Evolutionary conservation across 2,113 vertebrate species (phyloP).

Genomic region (Bostrychus sinensis): DNA sequence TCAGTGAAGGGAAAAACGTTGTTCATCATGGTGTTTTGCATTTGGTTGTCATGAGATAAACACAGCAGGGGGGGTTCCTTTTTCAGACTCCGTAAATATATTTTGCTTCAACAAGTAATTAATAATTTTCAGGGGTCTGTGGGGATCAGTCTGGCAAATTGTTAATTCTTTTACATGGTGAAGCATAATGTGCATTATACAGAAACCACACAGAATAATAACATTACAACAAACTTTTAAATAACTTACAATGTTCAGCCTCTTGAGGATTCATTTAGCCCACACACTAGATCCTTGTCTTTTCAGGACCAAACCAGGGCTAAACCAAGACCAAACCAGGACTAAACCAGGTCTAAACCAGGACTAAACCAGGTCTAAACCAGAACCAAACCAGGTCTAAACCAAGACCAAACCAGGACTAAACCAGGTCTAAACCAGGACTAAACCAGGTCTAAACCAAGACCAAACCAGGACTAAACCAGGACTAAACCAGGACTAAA

Average conservation of each 20-base stretch:
- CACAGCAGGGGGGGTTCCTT: constrained; percentile 1
- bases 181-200: neutral
- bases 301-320: too few species aligned
- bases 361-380: too few species aligned
- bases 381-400: too few species aligned
- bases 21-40: neutral
- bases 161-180: neutral
- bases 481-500: too few species aligned
- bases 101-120: neutral
- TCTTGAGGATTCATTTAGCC: neutral
- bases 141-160: neutral
- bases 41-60: neutral
- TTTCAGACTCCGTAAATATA: neutral
- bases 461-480: too few species aligned
- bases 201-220: neutral
- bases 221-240: neutral
- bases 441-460: too few species aligned
- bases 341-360: too few species aligned
- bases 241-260: neutral
- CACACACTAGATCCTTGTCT: neutral
- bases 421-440: too few species aligned
- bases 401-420: too few species aligned
- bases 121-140: neutral
- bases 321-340: too few species aligned
- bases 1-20: neutral